Conservation (phyloP, 1,140 invertebrate genomes). For the Saccostrea glomerata region DNA sequence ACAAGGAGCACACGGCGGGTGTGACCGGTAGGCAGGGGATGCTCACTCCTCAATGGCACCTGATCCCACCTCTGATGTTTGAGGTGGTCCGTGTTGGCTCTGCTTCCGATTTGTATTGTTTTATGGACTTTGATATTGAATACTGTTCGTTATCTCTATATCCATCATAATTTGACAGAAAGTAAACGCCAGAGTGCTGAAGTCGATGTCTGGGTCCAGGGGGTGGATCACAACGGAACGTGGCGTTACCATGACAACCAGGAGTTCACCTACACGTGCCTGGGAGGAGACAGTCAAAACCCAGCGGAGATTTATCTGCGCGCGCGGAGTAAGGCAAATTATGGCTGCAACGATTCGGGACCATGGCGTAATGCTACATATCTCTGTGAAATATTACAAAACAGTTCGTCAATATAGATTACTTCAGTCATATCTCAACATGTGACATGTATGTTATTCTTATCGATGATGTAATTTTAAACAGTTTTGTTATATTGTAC, state of each 20-base stretch:
- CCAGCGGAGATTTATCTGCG: neutral
- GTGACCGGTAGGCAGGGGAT: neutral
- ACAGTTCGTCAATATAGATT: neutral
- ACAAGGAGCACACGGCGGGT: too few species aligned
- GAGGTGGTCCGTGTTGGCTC: neutral
- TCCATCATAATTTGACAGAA: neutral
- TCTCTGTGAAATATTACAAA: neutral
- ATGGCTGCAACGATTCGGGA: neutral
- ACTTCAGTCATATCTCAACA: too few species aligned
- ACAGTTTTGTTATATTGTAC: too few species aligned
- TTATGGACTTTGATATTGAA: neutral
- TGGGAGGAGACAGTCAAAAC: neutral
- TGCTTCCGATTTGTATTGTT: too few species aligned
- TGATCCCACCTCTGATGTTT: neutral
- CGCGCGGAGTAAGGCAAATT: neutral
- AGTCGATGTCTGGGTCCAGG: slow-evolving; percentile 4
- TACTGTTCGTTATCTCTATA: neutral
- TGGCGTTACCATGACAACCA: neutral
- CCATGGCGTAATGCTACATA: neutral
- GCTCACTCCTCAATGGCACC: too few species aligned
- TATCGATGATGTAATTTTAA: too few species aligned
- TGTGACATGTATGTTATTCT: too few species aligned
- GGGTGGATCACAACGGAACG: neutral
- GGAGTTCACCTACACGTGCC: neutral
- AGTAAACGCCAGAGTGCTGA: neutral